Base-by-base conservation (phyloP, 2,888 invertebrate species). In the Slavum lentiscoides region DNA sequence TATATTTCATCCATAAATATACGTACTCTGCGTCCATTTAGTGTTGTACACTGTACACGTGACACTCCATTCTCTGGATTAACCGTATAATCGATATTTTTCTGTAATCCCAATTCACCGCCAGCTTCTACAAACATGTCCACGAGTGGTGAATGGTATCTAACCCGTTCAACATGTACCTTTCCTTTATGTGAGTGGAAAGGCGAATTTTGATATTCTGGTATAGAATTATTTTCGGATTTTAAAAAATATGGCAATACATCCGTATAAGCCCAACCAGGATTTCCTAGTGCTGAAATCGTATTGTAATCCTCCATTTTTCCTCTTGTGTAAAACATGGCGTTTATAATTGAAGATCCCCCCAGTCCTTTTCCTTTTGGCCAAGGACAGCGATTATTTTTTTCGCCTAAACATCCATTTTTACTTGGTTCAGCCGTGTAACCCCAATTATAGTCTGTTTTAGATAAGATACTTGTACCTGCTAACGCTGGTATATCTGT, bases 171-270 rank as follows among this genome's bases (percentile, higher is more conserved):
- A 9, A 94, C 90, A 85, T 92, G 90, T 84, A 94, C 86, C 83
- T 91, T 91, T 0, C 94, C 94, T 37, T 89, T 88, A 59, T 85
- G 88, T 0, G 92, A 91, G 84, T 93, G 94, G 85, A 89, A 93
- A 1, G 82, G 39, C 30, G 84, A 83, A 37, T 83, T 82, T 77
- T 82, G 58, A 70, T 83, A 83, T 73, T 84, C 84, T 21, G 82
- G 83, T 66, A 84, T 84, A 2, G 82, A 82, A 69, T 83, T 84
- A 23, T 85, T 84, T 81, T 86, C 86, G 3, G 85, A 85, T 83
- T 85, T 85, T 17, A 84, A 83, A 82, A 86, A 86, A 82, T 86
- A 86, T 6, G 85, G 85, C 8, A 86, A 82, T n/a, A 86, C 85
- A 53, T 85, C 84, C 43, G 85, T 83, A 74, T 84, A 86, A 30